These are phyloP conservation scores for Trichonephila clavipes DNA, from an alignment of 1,140 invertebrate species.

Conservation along the genomic window DNA sequence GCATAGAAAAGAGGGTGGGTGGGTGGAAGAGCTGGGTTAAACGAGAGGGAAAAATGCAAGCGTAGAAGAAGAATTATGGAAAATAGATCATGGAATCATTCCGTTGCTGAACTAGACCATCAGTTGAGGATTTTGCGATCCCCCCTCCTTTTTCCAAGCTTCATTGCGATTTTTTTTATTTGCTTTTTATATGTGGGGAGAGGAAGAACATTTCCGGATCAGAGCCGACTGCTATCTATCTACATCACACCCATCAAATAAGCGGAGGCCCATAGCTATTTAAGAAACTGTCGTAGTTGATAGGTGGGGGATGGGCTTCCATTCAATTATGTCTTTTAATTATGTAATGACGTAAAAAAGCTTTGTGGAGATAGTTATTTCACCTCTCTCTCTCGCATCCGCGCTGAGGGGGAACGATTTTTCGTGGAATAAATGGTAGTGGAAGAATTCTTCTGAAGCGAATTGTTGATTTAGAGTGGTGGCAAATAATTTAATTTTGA, in stretches of 20 bases:
- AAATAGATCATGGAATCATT: conserved; percentile 76
- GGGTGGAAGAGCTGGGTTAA: conserved; percentile 67
- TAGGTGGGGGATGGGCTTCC: conserved; percentile 12
- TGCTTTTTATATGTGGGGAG: conserved; percentile 34
- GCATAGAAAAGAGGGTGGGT: conserved; percentile 34
- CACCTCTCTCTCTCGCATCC: not conserved
- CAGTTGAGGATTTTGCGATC: conserved; percentile 66
- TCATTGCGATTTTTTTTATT: conserved; percentile 52
- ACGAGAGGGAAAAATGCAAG: conserved; percentile 76
- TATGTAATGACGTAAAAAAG: conserved; percentile 66
- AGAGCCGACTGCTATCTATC: conserved; percentile 22
- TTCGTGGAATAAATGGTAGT: not conserved
- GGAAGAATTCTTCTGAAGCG: not conserved
- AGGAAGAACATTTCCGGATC: conserved; percentile 66
- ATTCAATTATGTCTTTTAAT: conserved; percentile 76
- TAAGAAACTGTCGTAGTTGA: conserved; percentile 63
- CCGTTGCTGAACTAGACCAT: conserved; percentile 74
- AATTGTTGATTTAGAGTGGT: not conserved
- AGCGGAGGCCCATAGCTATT: conserved; percentile 59
- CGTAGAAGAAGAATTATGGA: conserved; percentile 76
- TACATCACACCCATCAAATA: conserved; percentile 61
- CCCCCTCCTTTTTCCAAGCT: conserved; percentile 14
- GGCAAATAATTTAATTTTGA: not conserved
- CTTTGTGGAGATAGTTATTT: not conserved
- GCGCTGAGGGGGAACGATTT: not conserved